A percentile compares a stretch with the other conserved stretches of the same genome.
Evolutionary conservation across 2,797 vertebrate genomes (phyloP).

Genomic region (Euthynnus affinis): DNA sequence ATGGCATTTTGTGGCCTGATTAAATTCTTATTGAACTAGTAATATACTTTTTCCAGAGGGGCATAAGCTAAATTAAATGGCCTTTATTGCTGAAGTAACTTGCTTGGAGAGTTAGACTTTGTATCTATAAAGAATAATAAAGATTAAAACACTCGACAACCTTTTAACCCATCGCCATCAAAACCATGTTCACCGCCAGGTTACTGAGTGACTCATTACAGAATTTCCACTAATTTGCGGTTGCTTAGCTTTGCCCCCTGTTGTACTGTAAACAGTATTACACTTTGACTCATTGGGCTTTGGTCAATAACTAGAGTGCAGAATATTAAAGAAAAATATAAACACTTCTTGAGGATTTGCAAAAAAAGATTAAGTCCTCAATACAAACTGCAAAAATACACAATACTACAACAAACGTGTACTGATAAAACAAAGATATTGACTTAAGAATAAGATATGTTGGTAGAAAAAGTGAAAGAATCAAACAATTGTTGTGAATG

Average conservation of each 20-base stretch:
- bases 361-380: neutral
- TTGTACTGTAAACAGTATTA: constrained; percentile 44
- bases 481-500: neutral
- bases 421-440: neutral
- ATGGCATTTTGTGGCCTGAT: constrained; percentile 61
- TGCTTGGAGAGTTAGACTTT: neutral
- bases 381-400: neutral
- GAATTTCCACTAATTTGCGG: neutral
- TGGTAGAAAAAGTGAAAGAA: neutral
- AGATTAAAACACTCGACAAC: neutral
- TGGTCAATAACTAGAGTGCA: neutral
- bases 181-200: neutral
- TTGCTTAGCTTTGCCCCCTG: constrained; percentile 57
- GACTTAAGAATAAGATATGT: neutral
- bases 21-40: constrained; percentile 53
- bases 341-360: neutral
- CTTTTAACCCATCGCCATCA: neutral
- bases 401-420: neutral
- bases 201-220: neutral
- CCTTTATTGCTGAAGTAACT: constrained; percentile 33
- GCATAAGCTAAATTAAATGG: constrained; percentile 45
- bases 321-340: neutral
- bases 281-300: neutral
- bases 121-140: constrained; percentile 1
- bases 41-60: constrained; percentile 52